A percentile compares a stretch with the other conserved stretches of the same genome.
Evolutionary conservation across 2,888 invertebrate genomes (phyloP).

Genomic region (Epistrophe grossulariae): DNA sequence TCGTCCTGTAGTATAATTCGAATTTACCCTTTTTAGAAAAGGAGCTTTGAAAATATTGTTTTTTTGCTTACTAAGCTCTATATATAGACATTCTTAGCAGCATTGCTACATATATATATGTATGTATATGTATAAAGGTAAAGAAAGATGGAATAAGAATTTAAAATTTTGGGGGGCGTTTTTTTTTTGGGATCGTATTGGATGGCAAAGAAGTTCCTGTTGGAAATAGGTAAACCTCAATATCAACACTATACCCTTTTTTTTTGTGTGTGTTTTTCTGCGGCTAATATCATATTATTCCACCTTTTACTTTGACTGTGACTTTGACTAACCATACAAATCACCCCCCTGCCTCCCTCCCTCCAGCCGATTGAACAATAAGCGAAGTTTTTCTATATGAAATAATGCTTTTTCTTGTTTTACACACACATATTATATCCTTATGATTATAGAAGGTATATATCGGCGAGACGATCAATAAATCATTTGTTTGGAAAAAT

Average conservation of each 20-base stretch:
- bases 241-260: constrained; percentile 66
- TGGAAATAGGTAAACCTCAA: constrained; percentile 54
- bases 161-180: constrained; percentile 53
- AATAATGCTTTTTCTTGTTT: constrained; percentile 39
- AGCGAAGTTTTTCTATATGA: constrained; percentile 16
- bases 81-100: neutral
- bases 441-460: constrained; percentile 35
- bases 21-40: constrained; percentile 9
- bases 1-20: neutral
- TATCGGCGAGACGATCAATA: constrained; percentile 66
- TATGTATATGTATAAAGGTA: constrained; percentile 1
- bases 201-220: neutral
- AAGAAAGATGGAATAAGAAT: constrained; percentile 39
- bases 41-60: neutral
- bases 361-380: neutral
- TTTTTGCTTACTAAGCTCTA: constrained; percentile 27
- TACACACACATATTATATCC: constrained; percentile 19
- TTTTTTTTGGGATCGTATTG: neutral
- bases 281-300: constrained; percentile 45
- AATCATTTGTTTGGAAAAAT: constrained; percentile 71
- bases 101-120: neutral
- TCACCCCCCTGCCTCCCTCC: neutral
- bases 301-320: constrained; percentile 42
- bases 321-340: neutral
- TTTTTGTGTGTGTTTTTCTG: constrained; percentile 7